Conservation (phyloP, 2,888 invertebrate species). For the Gari tellinella region DNA sequence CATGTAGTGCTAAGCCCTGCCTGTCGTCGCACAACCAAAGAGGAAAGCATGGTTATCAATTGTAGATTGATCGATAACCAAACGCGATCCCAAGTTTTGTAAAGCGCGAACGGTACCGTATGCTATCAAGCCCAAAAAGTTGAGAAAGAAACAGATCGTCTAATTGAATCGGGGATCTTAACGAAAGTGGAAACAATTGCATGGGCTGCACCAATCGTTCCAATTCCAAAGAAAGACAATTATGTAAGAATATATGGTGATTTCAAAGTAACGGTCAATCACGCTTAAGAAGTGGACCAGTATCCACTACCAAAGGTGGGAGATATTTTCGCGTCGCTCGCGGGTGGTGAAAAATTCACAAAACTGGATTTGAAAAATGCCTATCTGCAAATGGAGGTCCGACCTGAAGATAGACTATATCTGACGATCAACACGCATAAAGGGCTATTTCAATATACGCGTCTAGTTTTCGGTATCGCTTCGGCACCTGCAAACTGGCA, state of each 20-base stretch:
- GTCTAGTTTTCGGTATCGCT: slow-evolving; percentile 54
- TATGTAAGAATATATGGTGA: slow-evolving; percentile 64
- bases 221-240: background rate
- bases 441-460: slow-evolving; percentile 48
- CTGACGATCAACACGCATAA: slow-evolving; percentile 51
- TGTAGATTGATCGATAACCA: too few relatives aligned
- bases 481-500: slow-evolving; percentile 61
- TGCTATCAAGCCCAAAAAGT: slow-evolving; percentile 33
- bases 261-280: slow-evolving; percentile 67
- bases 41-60: too few relatives aligned
- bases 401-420: background rate
- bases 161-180: slow-evolving; percentile 15
- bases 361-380: slow-evolving; percentile 59
- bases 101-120: slow-evolving; percentile 62
- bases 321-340: slow-evolving; percentile 63
- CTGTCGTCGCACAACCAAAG: too few relatives aligned
- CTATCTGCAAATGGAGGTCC: slow-evolving; percentile 3
- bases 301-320: slow-evolving; percentile 65
- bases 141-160: slow-evolving; percentile 22
- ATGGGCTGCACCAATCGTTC: slow-evolving; percentile 20
- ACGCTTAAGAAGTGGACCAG: slow-evolving; percentile 69
- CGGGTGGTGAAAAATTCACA: slow-evolving; percentile 46
- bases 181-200: slow-evolving; percentile 14
- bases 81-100: slow-evolving; percentile 53
- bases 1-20: too few relatives aligned